These are phyloP conservation scores for Chlamydotis undulata DNA, from an alignment of 2,113 vertebrate species.

Conservation along the genomic window DNA sequence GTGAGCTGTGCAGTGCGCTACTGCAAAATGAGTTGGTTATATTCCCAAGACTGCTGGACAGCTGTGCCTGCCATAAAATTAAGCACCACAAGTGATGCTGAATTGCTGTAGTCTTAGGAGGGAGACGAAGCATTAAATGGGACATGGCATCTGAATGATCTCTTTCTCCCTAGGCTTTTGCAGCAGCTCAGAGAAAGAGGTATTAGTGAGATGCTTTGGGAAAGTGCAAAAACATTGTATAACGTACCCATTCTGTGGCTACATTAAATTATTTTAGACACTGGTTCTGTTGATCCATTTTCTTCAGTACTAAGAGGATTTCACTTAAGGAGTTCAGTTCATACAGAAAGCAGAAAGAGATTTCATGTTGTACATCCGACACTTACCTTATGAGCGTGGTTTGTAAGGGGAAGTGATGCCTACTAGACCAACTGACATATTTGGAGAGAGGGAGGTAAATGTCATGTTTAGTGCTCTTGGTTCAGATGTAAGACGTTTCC, in stretches of 20 bases:
- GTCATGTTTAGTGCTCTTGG: accelerated
- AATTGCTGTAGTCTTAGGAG: not conserved
- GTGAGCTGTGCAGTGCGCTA: not conserved
- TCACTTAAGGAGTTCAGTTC: not conserved
- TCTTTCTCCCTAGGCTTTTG: not conserved
- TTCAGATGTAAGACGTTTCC: not conserved
- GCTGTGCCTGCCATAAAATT: not conserved
- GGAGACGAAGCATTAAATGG: not conserved
- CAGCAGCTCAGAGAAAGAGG: not conserved
- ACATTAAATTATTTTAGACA: not conserved
- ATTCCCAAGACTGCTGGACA: not conserved
- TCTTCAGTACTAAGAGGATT: not conserved
- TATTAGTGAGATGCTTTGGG: not conserved
- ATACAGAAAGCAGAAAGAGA: not conserved
- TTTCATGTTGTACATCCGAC: accelerated
- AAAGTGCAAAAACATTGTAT: accelerated
- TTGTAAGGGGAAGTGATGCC: not conserved
- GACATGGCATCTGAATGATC: not conserved
- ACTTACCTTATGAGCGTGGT: not conserved
- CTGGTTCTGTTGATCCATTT: not conserved
- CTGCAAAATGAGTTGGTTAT: not conserved
- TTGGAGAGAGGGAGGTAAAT: not conserved
- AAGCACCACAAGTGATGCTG: not conserved
- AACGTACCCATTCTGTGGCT: not conserved
- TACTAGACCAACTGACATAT: not conserved